These are phyloP conservation scores for Cygnus atratus DNA, from an alignment of 2,113 vertebrate genomes.

Conservation along the genomic window DNA sequence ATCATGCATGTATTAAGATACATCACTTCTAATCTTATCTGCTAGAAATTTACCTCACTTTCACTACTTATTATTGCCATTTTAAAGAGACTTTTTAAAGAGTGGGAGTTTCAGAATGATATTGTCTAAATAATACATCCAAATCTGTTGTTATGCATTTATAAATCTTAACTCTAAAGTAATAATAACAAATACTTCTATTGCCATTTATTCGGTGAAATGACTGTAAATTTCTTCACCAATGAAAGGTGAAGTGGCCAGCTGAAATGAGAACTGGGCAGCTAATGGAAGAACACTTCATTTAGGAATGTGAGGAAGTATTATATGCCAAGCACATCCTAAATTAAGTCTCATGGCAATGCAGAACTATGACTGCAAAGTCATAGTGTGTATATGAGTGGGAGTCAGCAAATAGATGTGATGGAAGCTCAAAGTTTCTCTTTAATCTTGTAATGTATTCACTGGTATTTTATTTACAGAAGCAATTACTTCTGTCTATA, in stretches of 20 bases:
- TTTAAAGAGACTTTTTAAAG: background rate
- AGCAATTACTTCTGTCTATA: constrained; percentile 52
- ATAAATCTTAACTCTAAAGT: background rate
- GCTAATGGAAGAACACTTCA: constrained; percentile 34
- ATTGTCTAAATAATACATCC: background rate
- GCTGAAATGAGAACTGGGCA: constrained; percentile 28
- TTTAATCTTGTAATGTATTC: constrained; percentile 47
- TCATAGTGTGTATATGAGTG: background rate
- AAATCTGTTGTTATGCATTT: background rate
- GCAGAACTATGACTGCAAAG: constrained; percentile 39
- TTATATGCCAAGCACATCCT: background rate
- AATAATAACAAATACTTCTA: background rate
- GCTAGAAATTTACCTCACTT: background rate
- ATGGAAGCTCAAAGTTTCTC: constrained; percentile 19
- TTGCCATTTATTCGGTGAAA: background rate
- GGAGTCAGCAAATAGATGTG: background rate
- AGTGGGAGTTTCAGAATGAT: background rate
- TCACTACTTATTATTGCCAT: background rate
- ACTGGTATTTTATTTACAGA: constrained; percentile 64
- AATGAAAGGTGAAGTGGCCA: background rate
- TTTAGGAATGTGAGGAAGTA: constrained; percentile 47
- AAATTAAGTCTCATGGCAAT: constrained; percentile 30
- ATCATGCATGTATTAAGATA: background rate
- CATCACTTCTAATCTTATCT: background rate
- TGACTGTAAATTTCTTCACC: background rate